These are phyloP conservation scores for Spodoptera littoralis DNA, from an alignment of 2,888 invertebrate genomes.

Conservation along the genomic window DNA sequence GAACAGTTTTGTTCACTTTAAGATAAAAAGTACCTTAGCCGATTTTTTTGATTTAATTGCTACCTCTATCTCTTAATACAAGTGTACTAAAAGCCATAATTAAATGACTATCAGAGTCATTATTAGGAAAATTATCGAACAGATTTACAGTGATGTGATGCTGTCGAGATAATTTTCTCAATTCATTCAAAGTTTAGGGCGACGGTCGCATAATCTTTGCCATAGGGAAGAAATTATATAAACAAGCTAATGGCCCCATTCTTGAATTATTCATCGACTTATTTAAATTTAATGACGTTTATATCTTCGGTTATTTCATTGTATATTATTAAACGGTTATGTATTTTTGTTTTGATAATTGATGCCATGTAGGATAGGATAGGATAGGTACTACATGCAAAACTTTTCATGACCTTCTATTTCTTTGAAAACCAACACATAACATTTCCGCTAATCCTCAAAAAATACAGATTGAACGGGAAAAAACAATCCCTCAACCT, in stretches of 20 bases:
- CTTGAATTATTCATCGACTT: conserved; percentile 41
- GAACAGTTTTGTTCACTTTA: neutral
- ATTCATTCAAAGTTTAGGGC: conserved; percentile 26
- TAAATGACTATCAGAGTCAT: no score
- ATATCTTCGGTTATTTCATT: conserved; percentile 18
- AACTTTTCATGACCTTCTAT: no score
- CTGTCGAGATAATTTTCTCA: no score
- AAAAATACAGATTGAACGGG: neutral
- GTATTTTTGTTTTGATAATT: conserved; percentile 10
- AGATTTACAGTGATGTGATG: no score
- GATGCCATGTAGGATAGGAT: neutral
- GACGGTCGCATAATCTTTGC: conserved; percentile 36
- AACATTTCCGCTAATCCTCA: no score
- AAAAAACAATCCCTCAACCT: neutral
- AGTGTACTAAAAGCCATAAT: no score
- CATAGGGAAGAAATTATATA: conserved; percentile 46
- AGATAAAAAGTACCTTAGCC: no score
- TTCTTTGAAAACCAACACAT: no score
- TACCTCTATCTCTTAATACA: no score
- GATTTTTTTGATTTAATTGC: no score
- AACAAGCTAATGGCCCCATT: conserved; percentile 24
- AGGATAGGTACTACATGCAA: no score
- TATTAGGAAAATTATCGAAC: no score
- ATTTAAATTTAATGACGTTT: conserved; percentile 24
- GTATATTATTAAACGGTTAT: conserved; percentile 10